Base-by-base conservation (phyloP, 1,140 invertebrate genomes). In the Doryteuthis pealeii region DNA sequence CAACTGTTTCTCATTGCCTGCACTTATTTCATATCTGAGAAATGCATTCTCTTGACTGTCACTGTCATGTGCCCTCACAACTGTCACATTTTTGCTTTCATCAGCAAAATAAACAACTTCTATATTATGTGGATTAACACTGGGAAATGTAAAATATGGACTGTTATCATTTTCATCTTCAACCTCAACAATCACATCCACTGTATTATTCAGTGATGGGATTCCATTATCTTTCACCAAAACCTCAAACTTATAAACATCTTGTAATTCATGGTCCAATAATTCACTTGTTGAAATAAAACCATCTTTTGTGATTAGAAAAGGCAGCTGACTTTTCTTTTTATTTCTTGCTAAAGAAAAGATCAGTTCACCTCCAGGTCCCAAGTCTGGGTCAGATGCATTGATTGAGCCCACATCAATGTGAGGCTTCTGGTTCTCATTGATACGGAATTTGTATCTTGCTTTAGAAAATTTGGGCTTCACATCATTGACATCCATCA, bases 321-420 rank as follows among this genome's bases (percentile, higher is more conserved):
- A 77, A 10, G 76, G 76, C 31, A 77, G 70, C 18, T 35, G 58
- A 69, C 26, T 35, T 70, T 28, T 70, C 10, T 62, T 12, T 18
- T 73, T 65, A 31, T 54, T 43, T 40, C 35, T 40, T 15, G 58
- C 66, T 3, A 84, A 72, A 31, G 73, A 68, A 70, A 82, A 83
- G 0, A 49, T 32, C 18, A 83, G 70, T 70, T 70, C 18, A 26
- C 77, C 78, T 77, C 85, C 85, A 15, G 40, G n/a, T 12, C 77
- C 79, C 15, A 81, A 76, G 54, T 85, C 84, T 22, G 69, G 33
- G 74, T 87, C 86, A 22, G 76, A 79, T 8, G 85, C 85, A 62
- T 28, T 62, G 54, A 62, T 28, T n/a, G 26, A 28, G 18, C 54
- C 54, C 5, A 62, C 26, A 28, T 22, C 22, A 28, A 62, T n/a